Percentiles rank a stretch among this genome's conserved stretches.
Evolutionary conservation across 1,140 invertebrate genomes (phyloP).

Genomic region (Micrasema longulum): DNA sequence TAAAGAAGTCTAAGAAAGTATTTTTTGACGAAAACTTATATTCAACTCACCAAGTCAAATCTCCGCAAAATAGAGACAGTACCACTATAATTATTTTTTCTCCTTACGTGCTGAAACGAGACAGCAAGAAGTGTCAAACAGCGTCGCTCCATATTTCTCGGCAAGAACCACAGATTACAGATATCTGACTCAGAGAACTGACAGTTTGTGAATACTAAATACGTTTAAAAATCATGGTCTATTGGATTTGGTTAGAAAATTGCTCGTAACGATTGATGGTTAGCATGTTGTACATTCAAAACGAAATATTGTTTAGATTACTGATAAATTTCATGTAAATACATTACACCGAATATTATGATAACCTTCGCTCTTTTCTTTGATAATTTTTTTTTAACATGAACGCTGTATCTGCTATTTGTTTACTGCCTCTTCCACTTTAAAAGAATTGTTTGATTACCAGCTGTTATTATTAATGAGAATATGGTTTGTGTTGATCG

Average conservation of each 20-base stretch:
- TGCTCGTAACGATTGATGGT: neutral
- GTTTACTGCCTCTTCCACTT: too few relatives aligned
- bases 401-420: too few relatives aligned
- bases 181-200: neutral
- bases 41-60: constrained; percentile 11
- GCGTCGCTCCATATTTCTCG: constrained; percentile 18
- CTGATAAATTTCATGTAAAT: neutral
- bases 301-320: constrained; percentile 5
- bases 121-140: constrained; percentile 25
- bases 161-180: too few relatives aligned
- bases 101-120: constrained; percentile 23
- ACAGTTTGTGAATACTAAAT: too few relatives aligned
- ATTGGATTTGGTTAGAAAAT: constrained; percentile 28
- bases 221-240: too few relatives aligned
- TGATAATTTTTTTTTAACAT: too few relatives aligned
- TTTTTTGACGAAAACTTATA: neutral
- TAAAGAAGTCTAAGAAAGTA: neutral
- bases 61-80: constrained; percentile 18
- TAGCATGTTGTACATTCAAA: constrained; percentile 6
- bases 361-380: constrained; percentile 28
- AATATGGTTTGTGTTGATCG: too few relatives aligned
- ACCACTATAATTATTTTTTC: neutral
- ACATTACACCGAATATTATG: constrained; percentile 12
- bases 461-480: too few relatives aligned
- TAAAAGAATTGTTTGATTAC: too few relatives aligned